These are phyloP conservation scores for Mayetiola destructor DNA, from an alignment of 2,888 invertebrate genomes.

Conservation along the genomic window DNA sequence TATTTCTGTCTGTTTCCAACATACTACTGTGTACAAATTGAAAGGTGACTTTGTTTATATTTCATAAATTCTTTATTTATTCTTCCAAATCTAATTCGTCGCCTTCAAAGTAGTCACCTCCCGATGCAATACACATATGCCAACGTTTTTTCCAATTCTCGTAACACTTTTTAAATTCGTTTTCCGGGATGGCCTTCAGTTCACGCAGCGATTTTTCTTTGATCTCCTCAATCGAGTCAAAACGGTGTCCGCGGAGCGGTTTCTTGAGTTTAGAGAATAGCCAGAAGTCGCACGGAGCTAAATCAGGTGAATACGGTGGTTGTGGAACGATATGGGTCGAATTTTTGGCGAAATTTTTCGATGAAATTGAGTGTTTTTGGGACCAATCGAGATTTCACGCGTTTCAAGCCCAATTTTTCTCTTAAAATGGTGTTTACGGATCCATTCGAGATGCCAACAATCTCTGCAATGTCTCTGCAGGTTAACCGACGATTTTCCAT, in stretches of 20 bases:
- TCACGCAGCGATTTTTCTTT: conserved; percentile 8
- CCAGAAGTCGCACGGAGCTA: conserved; percentile 13
- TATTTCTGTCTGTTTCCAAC: too few species aligned
- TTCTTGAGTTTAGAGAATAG: conserved; percentile 16
- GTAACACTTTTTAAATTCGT: conserved; percentile 14
- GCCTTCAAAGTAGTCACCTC: neutral
- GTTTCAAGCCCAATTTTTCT: conserved; percentile 13
- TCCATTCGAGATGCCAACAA: conserved; percentile 14
- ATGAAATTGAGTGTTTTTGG: conserved; percentile 15
- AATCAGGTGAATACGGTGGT: neutral
- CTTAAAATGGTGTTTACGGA: conserved; percentile 17
- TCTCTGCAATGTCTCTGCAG: conserved; percentile 18
- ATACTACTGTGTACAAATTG: too few species aligned
- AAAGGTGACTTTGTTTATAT: too few species aligned
- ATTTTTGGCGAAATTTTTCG: conserved; percentile 16
- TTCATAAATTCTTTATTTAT: too few species aligned
- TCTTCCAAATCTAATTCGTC: too few species aligned
- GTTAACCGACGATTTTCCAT: conserved; percentile 18
- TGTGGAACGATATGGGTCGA: conserved; percentile 19
- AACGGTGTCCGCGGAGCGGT: conserved; percentile 18
- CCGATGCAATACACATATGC: neutral
- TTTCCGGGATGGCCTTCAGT: conserved; percentile 16
- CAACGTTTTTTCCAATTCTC: neutral
- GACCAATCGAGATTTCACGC: conserved; percentile 15
- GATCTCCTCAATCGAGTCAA: conserved; percentile 17